These are phyloP conservation scores for Leptestheria dahalacensis DNA, from an alignment of 1,140 invertebrate genomes.

Conservation along the genomic window DNA sequence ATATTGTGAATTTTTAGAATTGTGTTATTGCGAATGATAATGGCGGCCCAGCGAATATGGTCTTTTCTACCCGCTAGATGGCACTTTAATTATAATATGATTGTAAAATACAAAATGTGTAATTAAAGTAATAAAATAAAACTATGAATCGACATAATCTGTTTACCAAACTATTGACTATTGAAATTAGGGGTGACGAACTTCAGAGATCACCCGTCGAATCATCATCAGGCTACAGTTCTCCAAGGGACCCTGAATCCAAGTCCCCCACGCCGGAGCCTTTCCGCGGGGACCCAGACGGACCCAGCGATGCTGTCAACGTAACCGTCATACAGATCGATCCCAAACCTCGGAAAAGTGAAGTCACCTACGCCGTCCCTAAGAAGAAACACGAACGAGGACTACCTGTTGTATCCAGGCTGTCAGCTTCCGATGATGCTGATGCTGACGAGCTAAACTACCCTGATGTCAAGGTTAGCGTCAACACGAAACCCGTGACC, in stretches of 20 bases:
- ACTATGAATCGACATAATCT: too few species aligned
- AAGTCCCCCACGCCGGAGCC: conserved; percentile 14
- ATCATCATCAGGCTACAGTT: conserved; percentile 15
- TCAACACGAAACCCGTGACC: conserved; percentile 1
- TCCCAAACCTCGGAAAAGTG: neutral
- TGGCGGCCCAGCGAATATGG: neutral
- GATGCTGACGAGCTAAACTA: neutral
- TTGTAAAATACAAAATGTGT: too few species aligned
- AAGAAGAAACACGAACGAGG: neutral
- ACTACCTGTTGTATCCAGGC: neutral
- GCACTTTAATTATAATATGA: too few species aligned
- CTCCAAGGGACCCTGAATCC: conserved; percentile 8
- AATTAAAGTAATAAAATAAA: too few species aligned
- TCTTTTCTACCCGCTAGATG: neutral
- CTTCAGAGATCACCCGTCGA: conserved; percentile 4
- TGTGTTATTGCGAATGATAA: neutral
- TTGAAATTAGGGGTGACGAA: neutral
- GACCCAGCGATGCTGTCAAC: neutral
- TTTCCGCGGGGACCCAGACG: neutral
- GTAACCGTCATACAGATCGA: conserved; percentile 10
- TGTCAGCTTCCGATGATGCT: too few species aligned
- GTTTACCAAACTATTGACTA: too few species aligned
- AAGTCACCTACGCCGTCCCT: conserved; percentile 5
- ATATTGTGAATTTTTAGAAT: too few species aligned
- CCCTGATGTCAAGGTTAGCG: neutral